Evolutionary conservation across 2,113 vertebrate species (phyloP).

Genomic region (Caloenas nicobarica): DNA sequence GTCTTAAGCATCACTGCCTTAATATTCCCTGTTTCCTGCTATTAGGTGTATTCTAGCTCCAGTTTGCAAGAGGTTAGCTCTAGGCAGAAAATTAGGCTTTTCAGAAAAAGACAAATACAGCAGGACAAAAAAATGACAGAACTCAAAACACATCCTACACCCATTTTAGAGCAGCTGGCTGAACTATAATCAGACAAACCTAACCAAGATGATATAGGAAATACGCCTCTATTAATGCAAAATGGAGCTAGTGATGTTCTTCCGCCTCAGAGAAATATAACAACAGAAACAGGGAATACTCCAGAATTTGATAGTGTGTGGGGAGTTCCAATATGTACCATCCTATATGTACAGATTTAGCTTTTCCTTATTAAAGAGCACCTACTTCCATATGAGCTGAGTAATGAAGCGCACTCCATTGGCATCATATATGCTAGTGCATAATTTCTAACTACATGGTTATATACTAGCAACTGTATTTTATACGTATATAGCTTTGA

Average conservation of each 20-base stretch:
- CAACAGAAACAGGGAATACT: not conserved
- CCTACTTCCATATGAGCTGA: not conserved
- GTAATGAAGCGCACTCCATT: not conserved
- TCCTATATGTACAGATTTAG: not conserved
- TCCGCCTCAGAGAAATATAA: not conserved
- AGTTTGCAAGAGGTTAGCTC: not conserved
- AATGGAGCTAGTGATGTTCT: not conserved
- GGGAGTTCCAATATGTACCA: not conserved
- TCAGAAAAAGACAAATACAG: not conserved
- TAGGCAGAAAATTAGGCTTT: not conserved
- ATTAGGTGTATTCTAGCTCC: not conserved
- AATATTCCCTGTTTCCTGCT: not conserved
- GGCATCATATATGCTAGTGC: accelerated
- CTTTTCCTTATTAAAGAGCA: not conserved
- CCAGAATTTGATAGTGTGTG: not conserved
- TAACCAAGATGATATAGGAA: not conserved
- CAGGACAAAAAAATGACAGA: not conserved
- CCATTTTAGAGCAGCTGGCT: not conserved
- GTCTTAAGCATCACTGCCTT: not conserved
- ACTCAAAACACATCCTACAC: not conserved
- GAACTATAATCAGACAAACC: not conserved
- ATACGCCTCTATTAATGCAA: not conserved
- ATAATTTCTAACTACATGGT: not conserved
- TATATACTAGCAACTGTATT: not conserved
- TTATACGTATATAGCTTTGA: not conserved